Base-by-base conservation (phyloP, 2,113 vertebrate species). In the Loxodonta africana region DNA sequence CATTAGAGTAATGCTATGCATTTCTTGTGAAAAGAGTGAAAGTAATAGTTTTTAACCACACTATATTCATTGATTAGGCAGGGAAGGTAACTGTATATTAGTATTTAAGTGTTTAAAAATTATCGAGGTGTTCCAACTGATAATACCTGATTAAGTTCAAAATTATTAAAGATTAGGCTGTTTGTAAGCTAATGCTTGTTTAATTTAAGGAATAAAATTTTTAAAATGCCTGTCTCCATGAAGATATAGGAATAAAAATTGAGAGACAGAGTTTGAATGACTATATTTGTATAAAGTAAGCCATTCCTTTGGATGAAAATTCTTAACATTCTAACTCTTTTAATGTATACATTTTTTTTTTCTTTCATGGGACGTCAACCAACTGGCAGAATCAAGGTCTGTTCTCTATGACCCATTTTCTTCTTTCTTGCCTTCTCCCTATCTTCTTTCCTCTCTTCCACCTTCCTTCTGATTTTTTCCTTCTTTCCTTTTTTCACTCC, bases 401-500 rank as follows among this genome's bases (percentile, higher is more conserved):
- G 2, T 4, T n/a, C 37, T 63, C 46, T 48, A 8, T 8, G 4
- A 0, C 23, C 23, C 3, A 14, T 18, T 51, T 26, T 46, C 6
- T 33, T 87, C 8, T n/a, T 7, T 4, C 30, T 44, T 10, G 41
- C 3, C 21, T 2, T 23, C 28, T 23, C 6, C 3, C 33, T 33
- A 23, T 6, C 12, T 8, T 7, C n/a, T 12, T 53, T 1, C 11
- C 8, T 92, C 2, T 8, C 10, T 37, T 11, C n/a, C 28, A 8
- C 8, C 26, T 30, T 17, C 4, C 33, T 2, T 15, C 21, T 17
- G 46, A 51, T 20, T 28, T 37, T 7, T 11, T 41, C 25, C 10
- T 20, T 60, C 48, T 6, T 10, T 41, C 9, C 48, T 78, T 0
- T 1, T 1, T 44, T 4, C 1, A 2, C 41, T 23, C 7, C 3